Evolutionary conservation across 2,888 invertebrate species (phyloP), one percentile per base, ranked within the genome.

Genomic region (Pteria penguin): DNA sequence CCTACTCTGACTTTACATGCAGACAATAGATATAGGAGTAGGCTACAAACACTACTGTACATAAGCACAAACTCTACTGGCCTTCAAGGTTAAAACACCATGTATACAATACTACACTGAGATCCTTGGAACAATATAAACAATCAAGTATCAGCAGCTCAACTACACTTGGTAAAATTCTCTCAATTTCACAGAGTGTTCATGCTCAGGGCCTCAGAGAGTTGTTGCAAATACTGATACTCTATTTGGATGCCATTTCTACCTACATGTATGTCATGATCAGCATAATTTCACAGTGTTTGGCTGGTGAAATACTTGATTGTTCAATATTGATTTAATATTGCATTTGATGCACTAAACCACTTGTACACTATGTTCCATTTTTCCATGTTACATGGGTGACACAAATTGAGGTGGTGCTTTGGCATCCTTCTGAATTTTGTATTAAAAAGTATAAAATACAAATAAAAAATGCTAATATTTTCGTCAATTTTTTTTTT

Each of bases 391-490:
- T 18, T 14, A 18, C 45, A 45, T 45, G 45, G 45, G 18, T 45
- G 45, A 45, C 18, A 18, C 18, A 18, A 45, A 14, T 60, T 24
- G 27, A 27, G 22, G 11, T 26, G 60, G 60, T 60, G 60, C 60
- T 26, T 60, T 60, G 24, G 60, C 60, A 60, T 60, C 60, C 60
- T 26, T 26, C 27, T 27, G 14, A 27, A 1, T 60, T 27, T 60
- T 60, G 60, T 60, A 60, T 60, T 60, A 60, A 22, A 57, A 26
- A 22, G 60, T 60, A 60, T 60, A 22, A 45, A 60, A 60, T 26
- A 27, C 27, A 60, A 26, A 60, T 55, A 60, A 60, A 60, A 45
- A 8, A 45, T 45, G 45, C 24, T 26, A 26, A 26, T 60, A 26
- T 60, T 26, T 11, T 60, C 60, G 11, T 27, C 8, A 24, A 14